A percentile compares a stretch with the other conserved stretches of the same genome.
phyloP scores from a whole-genome alignment of 2,797 vertebrate species.

The Halcyon badia region DNA sequence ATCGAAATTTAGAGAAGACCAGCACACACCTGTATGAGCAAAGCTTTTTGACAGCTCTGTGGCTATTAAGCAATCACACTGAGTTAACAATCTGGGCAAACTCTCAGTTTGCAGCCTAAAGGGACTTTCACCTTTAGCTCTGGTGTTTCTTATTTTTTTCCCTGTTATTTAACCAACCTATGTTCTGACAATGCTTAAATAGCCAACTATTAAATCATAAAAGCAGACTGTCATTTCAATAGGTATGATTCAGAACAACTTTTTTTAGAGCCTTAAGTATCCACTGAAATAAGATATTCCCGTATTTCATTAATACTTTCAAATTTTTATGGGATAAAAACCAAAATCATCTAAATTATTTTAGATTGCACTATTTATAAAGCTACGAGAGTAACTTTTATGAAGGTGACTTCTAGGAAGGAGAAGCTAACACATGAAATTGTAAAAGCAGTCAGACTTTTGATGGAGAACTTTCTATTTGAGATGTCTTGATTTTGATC shows the following conservation, averaged over 20 bases:
- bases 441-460: not conserved
- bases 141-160: not conserved
- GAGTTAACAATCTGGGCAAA: not conserved
- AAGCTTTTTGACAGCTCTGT: fast-evolving
- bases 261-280: not conserved
- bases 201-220: not conserved
- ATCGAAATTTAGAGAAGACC: not conserved
- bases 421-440: not conserved
- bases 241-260: not conserved
- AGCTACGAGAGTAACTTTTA: not conserved
- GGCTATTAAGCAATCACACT: not conserved
- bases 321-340: not conserved
- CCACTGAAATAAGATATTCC: not conserved
- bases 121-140: not conserved
- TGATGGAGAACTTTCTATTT: not conserved
- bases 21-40: fast-evolving
- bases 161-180: not conserved
- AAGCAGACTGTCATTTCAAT: not conserved
- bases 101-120: not conserved
- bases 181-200: not conserved
- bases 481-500: not conserved
- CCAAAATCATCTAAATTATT: not conserved
- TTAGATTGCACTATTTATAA: not conserved
- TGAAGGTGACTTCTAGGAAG: not conserved
- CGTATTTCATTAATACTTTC: not conserved